These are phyloP conservation scores for Hoplostethus mediterraneus DNA, from an alignment of 2,797 vertebrate species.

Conservation along the genomic window DNA sequence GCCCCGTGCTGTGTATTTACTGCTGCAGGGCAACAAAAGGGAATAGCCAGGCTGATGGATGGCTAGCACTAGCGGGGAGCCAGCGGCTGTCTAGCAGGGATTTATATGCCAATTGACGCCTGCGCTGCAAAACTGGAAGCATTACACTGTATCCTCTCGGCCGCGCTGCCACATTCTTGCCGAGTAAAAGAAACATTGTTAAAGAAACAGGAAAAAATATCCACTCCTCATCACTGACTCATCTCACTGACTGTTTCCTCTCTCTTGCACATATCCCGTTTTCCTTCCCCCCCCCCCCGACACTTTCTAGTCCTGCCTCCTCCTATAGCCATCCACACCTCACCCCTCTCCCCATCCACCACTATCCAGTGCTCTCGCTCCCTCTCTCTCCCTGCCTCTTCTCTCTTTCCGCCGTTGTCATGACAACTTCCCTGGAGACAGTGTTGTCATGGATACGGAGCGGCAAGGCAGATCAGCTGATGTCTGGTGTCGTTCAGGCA, in stretches of 20 bases:
- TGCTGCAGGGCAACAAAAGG: constrained; percentile 34
- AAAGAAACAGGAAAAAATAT: constrained; percentile 6
- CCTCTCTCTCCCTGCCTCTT: constrained; percentile 38
- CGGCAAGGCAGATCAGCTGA: constrained; percentile 89
- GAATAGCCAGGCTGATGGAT: constrained; percentile 39
- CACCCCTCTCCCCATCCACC: constrained; percentile 29
- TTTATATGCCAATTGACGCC: constrained; percentile 47
- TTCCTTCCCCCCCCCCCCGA: constrained; percentile 22
- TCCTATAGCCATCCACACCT: constrained; percentile 13
- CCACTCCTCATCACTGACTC: constrained; percentile 16
- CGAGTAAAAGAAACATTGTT: constrained; percentile 7
- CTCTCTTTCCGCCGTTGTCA: constrained; percentile 78
- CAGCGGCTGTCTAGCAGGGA: constrained; percentile 44
- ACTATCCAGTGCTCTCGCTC: constrained; percentile 41
- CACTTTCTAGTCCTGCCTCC: constrained; percentile 41
- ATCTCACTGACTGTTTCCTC: not conserved
- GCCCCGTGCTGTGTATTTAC: constrained; percentile 43
- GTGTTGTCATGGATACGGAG: constrained; percentile 92
- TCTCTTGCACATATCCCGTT: constrained; percentile 11
- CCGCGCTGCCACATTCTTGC: not conserved
- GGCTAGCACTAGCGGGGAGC: constrained; percentile 31
- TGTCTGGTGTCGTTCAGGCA: constrained; percentile 85
- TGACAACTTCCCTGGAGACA: constrained; percentile 88
- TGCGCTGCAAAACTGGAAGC: constrained; percentile 26
- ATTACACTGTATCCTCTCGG: not conserved